A percentile compares a stretch with the other conserved stretches of the same genome.
These are phyloP conservation scores for Bombus sibiricus DNA, from an alignment of 1,140 invertebrate species.

Conservation along the genomic window DNA sequence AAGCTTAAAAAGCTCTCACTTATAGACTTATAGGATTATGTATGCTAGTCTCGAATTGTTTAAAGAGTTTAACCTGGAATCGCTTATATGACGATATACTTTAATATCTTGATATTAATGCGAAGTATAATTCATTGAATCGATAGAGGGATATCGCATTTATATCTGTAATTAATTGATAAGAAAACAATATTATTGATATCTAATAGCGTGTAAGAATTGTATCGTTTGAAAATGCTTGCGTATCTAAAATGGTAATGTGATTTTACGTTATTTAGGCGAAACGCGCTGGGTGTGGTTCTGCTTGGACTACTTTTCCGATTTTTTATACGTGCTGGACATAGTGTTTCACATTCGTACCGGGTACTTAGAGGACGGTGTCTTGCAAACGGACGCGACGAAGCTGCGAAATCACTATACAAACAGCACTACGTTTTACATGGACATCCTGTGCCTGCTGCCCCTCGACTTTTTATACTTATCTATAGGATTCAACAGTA, in stretches of 20 bases:
- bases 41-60: too few relatives aligned
- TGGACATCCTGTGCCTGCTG: conserved; percentile 98
- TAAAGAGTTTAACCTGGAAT: too few relatives aligned
- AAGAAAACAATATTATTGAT: not conserved
- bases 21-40: too few relatives aligned
- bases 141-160: accelerated
- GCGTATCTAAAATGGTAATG: accelerated
- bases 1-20: too few relatives aligned
- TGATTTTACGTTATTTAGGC: conserved; percentile 82
- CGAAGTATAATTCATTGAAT: too few relatives aligned
- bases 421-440: conserved; percentile 99
- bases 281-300: conserved; percentile 97
- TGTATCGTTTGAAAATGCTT: not conserved
- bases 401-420: conserved; percentile 98
- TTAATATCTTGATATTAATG: too few relatives aligned
- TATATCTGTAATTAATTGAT: too few relatives aligned
- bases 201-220: not conserved
- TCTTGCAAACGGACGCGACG: conserved; percentile 96
- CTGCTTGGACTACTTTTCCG: conserved; percentile 97
- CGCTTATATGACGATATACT: too few relatives aligned
- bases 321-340: conserved; percentile 97
- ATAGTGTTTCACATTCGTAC: conserved; percentile 99
- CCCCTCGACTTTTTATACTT: conserved; percentile 99
- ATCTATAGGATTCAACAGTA: conserved; percentile 98
- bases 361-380: conserved; percentile 97